Evolutionary conservation across 2,797 vertebrate species (phyloP).

Genomic region (Cynopterus sphinx): DNA sequence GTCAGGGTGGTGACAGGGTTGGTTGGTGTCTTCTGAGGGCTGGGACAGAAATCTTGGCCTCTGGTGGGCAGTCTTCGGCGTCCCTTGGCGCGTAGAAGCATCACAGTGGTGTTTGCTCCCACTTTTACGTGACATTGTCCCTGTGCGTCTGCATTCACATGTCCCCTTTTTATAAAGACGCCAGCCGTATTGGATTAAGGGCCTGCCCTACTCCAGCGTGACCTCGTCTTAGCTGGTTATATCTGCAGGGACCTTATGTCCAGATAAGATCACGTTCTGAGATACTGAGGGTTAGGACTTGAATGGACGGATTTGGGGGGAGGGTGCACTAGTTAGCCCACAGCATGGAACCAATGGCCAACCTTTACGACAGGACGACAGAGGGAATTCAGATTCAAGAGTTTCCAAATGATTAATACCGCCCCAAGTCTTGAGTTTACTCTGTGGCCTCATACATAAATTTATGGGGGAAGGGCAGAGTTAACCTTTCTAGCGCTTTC

Average conservation of each 20-base stretch:
- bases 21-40: background rate
- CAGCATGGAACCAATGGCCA: background rate
- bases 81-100: fast-evolving
- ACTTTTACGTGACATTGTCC: fast-evolving
- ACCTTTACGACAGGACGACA: background rate
- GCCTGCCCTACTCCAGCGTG: background rate
- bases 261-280: background rate
- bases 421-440: background rate
- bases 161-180: background rate
- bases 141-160: background rate
- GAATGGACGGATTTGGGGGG: background rate
- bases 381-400: background rate
- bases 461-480: background rate
- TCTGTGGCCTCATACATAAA: background rate
- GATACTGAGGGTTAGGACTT: background rate
- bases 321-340: background rate
- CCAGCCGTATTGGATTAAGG: background rate
- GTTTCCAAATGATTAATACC: background rate
- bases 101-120: background rate
- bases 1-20: background rate
- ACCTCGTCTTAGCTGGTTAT: background rate
- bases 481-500: background rate
- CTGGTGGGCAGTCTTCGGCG: background rate
- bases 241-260: background rate
- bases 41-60: no score